Evolutionary conservation across 1,140 invertebrate species (phyloP), one percentile per base, ranked within the genome.

Genomic region (Drosophila nigrodunni): DNA sequence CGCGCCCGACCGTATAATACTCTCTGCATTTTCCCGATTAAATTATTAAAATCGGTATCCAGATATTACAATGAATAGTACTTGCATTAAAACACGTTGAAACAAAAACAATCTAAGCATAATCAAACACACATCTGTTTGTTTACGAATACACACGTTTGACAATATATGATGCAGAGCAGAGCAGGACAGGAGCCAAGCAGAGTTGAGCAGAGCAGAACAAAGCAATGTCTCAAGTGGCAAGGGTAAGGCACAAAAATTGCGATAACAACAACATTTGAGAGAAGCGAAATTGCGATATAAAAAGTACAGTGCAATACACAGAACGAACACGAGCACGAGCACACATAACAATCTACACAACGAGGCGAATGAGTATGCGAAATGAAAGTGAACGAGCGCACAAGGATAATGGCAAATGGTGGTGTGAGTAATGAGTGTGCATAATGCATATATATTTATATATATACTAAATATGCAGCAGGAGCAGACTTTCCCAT

Each of bases 191-290:
- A 30, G 25, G 25, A 30, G 25, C 25, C 25, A 30, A 54, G 37
- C 39, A 58, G 55, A 58, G 52, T 13, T 55, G 34, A 10, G 64
- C 54, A 25, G 64, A 60, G 41, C 64, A 83, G 80, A 89, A 89
- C 85, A 89, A 89, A 90, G 85, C 86, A 89, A 85, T 89, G 85
- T 89, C 85, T 89, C 85, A 89, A 89, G 85, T 89, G 85, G 85
- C 83, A 88, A 88, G 83, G 83, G 83, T 87, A 88, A 77, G 83
- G 83, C 76, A 80, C 66, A 69, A 67, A 74, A 75, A 75, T 75
- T 75, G 73, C 73, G 73, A 75, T 74, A 77, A 76, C 74, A 76
- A 74, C 74, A 68, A 67, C 64, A 70, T 21, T 21, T 13, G 52
- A 55, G 52, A 60, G 25, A 3, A 59, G n/a, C 57, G 73, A 73